These are phyloP conservation scores for Sitobion miscanthi DNA, from an alignment of 1,140 invertebrate genomes.

Conservation along the genomic window DNA sequence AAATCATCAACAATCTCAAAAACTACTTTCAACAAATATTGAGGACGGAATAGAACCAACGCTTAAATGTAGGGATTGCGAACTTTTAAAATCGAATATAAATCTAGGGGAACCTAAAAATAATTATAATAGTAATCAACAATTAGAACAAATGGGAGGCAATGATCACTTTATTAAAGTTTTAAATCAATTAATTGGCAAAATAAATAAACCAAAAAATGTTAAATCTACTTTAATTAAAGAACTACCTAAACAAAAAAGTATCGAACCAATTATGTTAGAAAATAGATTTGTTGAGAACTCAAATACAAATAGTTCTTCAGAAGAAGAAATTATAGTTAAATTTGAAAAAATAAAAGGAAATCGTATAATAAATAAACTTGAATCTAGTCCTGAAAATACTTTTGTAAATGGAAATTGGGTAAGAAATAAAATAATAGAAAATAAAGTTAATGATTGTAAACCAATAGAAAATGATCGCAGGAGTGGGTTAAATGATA, in stretches of 20 bases:
- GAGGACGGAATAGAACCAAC: neutral
- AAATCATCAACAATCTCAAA: neutral
- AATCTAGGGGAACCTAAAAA: neutral
- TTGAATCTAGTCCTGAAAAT: constrained; percentile 22
- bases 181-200: constrained; percentile 32
- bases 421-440: neutral
- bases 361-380: neutral
- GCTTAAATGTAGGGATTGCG: neutral
- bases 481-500: neutral
- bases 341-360: constrained; percentile 36
- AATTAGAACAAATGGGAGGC: neutral
- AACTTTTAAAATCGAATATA: neutral
- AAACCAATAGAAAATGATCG: neutral
- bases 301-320: neutral
- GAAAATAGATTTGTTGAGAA: neutral
- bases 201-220: neutral
- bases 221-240: neutral
- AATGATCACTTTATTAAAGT: constrained; percentile 22
- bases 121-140: neutral
- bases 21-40: neutral
- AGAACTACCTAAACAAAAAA: neutral
- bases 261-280: neutral
- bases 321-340: neutral
- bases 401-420: constrained; percentile 28
- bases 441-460: neutral